Evolutionary conservation across 2,113 vertebrate genomes (phyloP).

Genomic region (Pterocles gutturalis): DNA sequence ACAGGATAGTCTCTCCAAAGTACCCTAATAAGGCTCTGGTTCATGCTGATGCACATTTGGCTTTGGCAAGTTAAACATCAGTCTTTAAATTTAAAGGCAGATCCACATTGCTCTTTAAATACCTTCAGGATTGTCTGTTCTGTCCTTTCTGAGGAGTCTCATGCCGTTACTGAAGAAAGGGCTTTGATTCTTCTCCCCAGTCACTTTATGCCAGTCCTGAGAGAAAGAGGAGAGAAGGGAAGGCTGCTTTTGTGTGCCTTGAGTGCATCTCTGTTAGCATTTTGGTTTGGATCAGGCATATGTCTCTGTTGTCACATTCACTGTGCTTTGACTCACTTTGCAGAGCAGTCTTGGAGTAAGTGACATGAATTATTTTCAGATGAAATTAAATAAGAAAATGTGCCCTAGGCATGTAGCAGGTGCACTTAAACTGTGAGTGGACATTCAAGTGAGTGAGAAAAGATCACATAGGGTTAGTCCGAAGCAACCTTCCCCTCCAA

Average conservation of each 20-base stretch:
- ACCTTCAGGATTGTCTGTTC: neutral
- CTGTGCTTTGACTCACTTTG: neutral
- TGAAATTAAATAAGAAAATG: neutral
- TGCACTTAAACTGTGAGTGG: neutral
- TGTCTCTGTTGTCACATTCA: neutral
- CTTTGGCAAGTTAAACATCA: neutral
- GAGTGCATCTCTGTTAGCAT: neutral
- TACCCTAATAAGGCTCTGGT: neutral
- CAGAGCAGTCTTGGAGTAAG: neutral
- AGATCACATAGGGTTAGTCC: neutral
- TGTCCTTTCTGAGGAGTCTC: neutral
- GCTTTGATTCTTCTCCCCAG: neutral
- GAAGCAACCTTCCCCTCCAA: neutral
- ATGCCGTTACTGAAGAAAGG: neutral
- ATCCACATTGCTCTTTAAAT: neutral
- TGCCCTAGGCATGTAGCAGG: neutral
- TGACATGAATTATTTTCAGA: neutral
- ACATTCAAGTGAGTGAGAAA: neutral
- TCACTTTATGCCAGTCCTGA: neutral
- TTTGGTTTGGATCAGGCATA: neutral
- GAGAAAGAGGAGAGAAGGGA: neutral
- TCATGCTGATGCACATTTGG: neutral
- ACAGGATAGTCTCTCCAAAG: neutral
- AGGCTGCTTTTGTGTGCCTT: neutral
- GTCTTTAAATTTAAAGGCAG: neutral